Evolutionary conservation across 2,113 vertebrate species (phyloP).

Genomic region (Cryptoleucopteryx plumbea): DNA sequence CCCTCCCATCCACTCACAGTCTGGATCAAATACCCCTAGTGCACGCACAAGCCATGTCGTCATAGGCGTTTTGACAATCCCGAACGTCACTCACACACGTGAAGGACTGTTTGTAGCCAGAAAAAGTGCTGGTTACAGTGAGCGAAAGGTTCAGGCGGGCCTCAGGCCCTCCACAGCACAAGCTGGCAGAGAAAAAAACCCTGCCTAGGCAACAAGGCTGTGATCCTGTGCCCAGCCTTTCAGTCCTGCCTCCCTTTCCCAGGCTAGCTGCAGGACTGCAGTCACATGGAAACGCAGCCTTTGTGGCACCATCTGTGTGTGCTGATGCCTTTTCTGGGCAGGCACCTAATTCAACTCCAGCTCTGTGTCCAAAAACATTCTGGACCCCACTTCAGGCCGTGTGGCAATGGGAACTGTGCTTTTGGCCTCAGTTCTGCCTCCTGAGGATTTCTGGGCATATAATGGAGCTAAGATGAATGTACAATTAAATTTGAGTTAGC

Average conservation of each 20-base stretch:
- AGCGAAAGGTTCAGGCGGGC: background rate
- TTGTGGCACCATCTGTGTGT: background rate
- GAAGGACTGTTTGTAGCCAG: background rate
- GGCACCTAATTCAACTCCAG: background rate
- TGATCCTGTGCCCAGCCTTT: constrained; percentile 18
- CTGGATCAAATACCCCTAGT: background rate
- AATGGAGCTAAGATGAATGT: background rate
- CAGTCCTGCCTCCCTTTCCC: constrained; percentile 1
- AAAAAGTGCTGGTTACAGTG: background rate
- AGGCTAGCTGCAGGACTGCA: background rate
- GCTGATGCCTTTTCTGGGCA: background rate
- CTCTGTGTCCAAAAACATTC: background rate
- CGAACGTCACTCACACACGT: background rate
- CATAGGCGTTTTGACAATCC: background rate
- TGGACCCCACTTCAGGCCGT: background rate
- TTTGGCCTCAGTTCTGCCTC: background rate
- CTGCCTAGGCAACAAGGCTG: background rate
- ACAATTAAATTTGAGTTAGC: background rate
- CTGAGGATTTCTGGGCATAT: background rate
- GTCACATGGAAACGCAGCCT: background rate
- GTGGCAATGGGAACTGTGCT: background rate
- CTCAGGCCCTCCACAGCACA: background rate
- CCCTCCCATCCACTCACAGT: background rate
- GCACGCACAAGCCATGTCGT: background rate
- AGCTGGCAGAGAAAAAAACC: background rate